Evolutionary conservation across 2,888 invertebrate genomes (phyloP).

Genomic region (Toxonevra muliebris): DNA sequence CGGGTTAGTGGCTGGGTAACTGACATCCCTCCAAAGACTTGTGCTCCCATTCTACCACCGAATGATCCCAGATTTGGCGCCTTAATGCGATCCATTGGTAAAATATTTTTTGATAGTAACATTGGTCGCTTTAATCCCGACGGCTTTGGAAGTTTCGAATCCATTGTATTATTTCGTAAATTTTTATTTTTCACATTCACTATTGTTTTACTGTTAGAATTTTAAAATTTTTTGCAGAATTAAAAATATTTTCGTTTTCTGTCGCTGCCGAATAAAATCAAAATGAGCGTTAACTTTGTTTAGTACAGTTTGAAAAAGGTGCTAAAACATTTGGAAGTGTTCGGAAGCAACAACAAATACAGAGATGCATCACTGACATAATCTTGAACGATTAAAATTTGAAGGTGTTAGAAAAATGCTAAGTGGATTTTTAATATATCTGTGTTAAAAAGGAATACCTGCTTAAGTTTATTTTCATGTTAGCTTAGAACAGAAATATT

Average conservation of each 20-base stretch:
- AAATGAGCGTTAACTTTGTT: conserved; percentile 36
- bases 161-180: conserved; percentile 59
- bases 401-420: too few relatives aligned
- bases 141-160: conserved; percentile 67
- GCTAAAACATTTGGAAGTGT: conserved; percentile 23
- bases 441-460: too few relatives aligned
- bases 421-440: too few relatives aligned
- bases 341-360: conserved; percentile 13
- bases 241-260: too few relatives aligned
- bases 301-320: conserved; percentile 33
- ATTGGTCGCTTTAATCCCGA: conserved; percentile 52
- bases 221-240: too few relatives aligned
- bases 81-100: conserved; percentile 61
- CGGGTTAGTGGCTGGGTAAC: conserved; percentile 41
- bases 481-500: too few relatives aligned
- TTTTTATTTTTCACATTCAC: neutral
- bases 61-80: conserved; percentile 23
- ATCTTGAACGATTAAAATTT: too few relatives aligned
- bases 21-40: conserved; percentile 31
- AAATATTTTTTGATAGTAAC: conserved; percentile 48
- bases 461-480: too few relatives aligned
- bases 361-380: too few relatives aligned
- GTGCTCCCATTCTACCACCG: neutral
- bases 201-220: too few relatives aligned
- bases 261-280: neutral